phyloP scores from a whole-genome alignment of 2,797 vertebrate species.

The Macroramphosus scolopax region DNA sequence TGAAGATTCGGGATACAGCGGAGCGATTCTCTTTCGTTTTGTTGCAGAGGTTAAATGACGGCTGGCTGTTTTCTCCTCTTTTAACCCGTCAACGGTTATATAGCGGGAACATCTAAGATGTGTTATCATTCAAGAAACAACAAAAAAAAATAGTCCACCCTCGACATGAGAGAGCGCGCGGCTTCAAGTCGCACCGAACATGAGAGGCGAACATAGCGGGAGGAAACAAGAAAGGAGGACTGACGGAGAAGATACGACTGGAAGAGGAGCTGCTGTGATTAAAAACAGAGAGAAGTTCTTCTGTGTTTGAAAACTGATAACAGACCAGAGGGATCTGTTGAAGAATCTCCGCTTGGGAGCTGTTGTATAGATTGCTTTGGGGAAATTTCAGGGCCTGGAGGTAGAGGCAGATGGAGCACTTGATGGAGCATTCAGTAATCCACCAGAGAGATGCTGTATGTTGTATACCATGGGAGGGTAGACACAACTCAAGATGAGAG shows the following conservation, averaged over 20 bases:
- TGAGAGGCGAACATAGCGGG: slow-evolving; percentile 11
- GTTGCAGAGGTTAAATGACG: no score
- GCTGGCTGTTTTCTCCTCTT: no score
- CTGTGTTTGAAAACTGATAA: slow-evolving; percentile 33
- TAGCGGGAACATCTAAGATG: no score
- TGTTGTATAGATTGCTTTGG: slow-evolving; percentile 45
- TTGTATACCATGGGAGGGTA: slow-evolving; percentile 20
- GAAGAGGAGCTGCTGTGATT: no score
- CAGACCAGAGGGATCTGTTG: slow-evolving; percentile 35
- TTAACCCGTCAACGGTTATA: no score
- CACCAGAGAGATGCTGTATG: slow-evolving; percentile 29
- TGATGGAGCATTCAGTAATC: slow-evolving; percentile 50
- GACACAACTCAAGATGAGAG: slow-evolving; percentile 43
- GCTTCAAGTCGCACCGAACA: no score
- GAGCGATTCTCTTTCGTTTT: no score
- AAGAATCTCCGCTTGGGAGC: slow-evolving; percentile 35
- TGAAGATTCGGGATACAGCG: no score
- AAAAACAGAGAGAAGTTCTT: slow-evolving; percentile 22
- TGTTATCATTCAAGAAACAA: no score
- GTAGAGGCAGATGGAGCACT: slow-evolving; percentile 47
- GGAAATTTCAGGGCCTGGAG: slow-evolving; percentile 49
- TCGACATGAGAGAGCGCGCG: no score
- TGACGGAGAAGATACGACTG: no score
- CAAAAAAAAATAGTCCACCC: no score
- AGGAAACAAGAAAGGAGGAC: slow-evolving; percentile 2